Evolutionary conservation across 2,797 vertebrate species (phyloP).

Genomic region (Uromys caudimaculatus): DNA sequence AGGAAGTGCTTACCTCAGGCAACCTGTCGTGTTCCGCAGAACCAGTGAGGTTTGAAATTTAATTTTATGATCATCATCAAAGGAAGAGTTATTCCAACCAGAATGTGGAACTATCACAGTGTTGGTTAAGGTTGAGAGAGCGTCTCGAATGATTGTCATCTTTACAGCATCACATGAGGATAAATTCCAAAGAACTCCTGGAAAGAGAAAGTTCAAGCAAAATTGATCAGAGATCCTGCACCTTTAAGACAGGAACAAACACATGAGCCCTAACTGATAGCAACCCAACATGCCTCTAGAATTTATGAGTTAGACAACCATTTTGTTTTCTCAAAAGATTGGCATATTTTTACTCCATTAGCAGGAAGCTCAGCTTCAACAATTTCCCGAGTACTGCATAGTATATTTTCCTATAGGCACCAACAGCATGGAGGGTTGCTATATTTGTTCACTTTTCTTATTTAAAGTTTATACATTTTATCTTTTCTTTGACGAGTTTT

Average conservation of each 20-base stretch:
- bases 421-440: background rate
- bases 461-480: conserved; percentile 19
- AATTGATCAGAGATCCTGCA: conserved; percentile 17
- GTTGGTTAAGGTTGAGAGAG: conserved; percentile 95
- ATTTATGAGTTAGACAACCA: conserved; percentile 31
- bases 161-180: conserved; percentile 98
- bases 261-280: background rate
- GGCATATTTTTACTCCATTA: background rate
- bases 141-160: conserved; percentile 99
- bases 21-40: conserved; percentile 97
- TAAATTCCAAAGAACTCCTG: conserved; percentile 99
- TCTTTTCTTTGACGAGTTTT: background rate
- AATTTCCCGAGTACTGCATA: background rate
- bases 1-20: conserved; percentile 92
- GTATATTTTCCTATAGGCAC: background rate
- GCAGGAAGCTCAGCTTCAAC: conserved; percentile 21
- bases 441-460: background rate
- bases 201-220: conserved; percentile 61
- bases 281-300: background rate
- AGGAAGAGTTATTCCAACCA: conserved; percentile 96
- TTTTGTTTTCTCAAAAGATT: background rate
- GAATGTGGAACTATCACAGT: conserved; percentile 99
- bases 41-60: conserved; percentile 99
- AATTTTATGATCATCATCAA: conserved; percentile 97
- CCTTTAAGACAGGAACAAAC: conserved; percentile 54